A percentile compares a stretch with the other conserved stretches of the same genome.
Conservation (phyloP, 2,797 vertebrate species). For the Centroberyx gerrardi region DNA sequence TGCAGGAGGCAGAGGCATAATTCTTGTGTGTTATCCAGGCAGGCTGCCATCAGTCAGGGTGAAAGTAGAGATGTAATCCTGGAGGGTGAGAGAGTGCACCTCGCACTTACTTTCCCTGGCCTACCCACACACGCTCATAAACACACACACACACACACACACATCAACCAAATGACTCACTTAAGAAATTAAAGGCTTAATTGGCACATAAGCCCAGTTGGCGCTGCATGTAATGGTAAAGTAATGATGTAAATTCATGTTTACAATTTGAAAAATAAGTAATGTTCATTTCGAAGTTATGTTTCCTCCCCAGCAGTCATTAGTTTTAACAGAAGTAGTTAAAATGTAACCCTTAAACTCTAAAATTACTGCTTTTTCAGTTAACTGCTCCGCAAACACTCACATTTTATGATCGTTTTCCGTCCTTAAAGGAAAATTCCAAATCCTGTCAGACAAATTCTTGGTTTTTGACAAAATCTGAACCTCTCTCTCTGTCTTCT, state of each 20-base stretch:
- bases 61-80: slow-evolving; percentile 60
- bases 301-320: background rate
- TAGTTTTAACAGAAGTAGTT: background rate
- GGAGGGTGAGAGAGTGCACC: slow-evolving; percentile 53
- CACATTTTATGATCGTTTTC: too few species aligned
- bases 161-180: slow-evolving; percentile 27
- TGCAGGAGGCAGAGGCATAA: slow-evolving; percentile 31
- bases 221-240: slow-evolving; percentile 21
- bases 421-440: too few species aligned
- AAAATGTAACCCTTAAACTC: too few species aligned
- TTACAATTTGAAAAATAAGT: slow-evolving; percentile 7
- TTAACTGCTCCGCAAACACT: too few species aligned
- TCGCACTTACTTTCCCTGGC: slow-evolving; percentile 32
- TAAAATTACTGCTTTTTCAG: too few species aligned
- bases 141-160: slow-evolving; percentile 8
- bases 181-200: slow-evolving; percentile 46
- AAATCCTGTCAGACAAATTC: too few species aligned
- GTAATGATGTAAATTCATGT: slow-evolving; percentile 31
- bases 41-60: slow-evolving; percentile 55
- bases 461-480: background rate
- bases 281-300: background rate
- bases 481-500: slow-evolving; percentile 3
- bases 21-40: slow-evolving; percentile 48
- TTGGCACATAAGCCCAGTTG: slow-evolving; percentile 32
- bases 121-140: slow-evolving; percentile 7